phyloP scores from a whole-genome alignment of 2,888 invertebrate genomes.

The Aphrophora alni region DNA sequence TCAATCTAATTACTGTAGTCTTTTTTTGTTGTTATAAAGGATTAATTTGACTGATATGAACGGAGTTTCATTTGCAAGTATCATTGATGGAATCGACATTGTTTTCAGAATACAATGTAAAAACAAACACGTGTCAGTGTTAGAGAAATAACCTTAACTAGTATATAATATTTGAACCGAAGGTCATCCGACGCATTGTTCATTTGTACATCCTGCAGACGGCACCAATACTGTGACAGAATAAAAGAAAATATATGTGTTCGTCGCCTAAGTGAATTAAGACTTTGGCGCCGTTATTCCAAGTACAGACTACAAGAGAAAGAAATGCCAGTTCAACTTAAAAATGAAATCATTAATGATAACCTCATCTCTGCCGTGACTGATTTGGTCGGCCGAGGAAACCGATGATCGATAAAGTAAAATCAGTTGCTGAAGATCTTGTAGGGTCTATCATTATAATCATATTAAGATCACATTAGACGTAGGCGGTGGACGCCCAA shows the following conservation, averaged over 20 bases:
- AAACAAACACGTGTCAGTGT: background rate
- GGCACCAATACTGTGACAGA: background rate
- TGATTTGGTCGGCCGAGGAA: constrained; percentile 21
- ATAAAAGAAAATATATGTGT: background rate
- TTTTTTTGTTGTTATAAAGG: too few species aligned
- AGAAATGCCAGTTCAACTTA: background rate
- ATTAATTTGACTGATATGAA: too few species aligned
- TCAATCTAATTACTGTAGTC: too few species aligned
- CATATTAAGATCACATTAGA: constrained; percentile 43
- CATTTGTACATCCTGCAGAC: background rate
- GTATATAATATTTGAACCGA: background rate
- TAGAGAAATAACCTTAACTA: background rate
- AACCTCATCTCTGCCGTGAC: constrained; percentile 25
- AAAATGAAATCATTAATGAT: constrained; percentile 37
- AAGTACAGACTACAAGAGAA: background rate
- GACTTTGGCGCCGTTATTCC: background rate
- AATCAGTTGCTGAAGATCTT: constrained; percentile 37
- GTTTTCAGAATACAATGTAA: too few species aligned
- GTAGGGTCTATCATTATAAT: constrained; percentile 43
- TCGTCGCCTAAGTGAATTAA: background rate
- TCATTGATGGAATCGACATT: too few species aligned
- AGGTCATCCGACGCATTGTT: background rate
- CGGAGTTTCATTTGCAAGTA: too few species aligned
- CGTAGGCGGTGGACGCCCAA: constrained; percentile 23
- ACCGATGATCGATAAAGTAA: constrained; percentile 39